These are phyloP conservation scores for Fregata magnificens DNA, from an alignment of 2,113 vertebrate species.

Conservation along the genomic window DNA sequence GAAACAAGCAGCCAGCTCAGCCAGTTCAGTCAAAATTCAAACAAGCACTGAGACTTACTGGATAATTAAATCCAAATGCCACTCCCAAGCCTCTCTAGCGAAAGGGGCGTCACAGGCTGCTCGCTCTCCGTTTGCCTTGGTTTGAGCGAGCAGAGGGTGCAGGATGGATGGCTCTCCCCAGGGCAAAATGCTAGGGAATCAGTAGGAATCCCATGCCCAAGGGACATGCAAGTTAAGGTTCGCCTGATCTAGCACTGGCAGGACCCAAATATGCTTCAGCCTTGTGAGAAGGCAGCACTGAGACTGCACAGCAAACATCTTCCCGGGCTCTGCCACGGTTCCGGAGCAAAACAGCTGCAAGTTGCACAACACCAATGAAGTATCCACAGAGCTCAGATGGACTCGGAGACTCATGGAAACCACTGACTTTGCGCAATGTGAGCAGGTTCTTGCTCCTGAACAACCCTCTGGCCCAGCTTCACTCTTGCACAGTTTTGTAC, in stretches of 20 bases:
- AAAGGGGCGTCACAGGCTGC: background rate
- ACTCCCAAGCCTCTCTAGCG: background rate
- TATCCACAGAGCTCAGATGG: background rate
- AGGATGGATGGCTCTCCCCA: background rate
- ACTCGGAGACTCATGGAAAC: background rate
- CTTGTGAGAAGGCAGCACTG: background rate
- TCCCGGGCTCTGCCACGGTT: background rate
- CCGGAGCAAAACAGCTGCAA: background rate
- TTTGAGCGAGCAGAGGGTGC: background rate
- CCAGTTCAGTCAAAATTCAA: conserved; percentile 15
- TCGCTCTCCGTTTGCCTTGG: background rate
- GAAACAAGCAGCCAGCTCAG: conserved; percentile 38
- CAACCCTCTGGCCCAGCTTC: background rate
- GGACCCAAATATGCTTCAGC: background rate
- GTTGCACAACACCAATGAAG: background rate
- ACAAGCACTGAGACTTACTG: background rate
- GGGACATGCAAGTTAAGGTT: background rate
- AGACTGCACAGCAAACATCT: background rate
- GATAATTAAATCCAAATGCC: conserved; percentile 54
- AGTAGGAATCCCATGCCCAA: background rate
- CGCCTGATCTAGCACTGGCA: background rate
- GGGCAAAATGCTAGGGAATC: background rate
- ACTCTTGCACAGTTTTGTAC: fast-evolving
- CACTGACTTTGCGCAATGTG: background rate
- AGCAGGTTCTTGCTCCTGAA: background rate